These are phyloP conservation scores for Nyctereutes procyonoides DNA, from an alignment of 2,113 vertebrate genomes.

Conservation along the genomic window DNA sequence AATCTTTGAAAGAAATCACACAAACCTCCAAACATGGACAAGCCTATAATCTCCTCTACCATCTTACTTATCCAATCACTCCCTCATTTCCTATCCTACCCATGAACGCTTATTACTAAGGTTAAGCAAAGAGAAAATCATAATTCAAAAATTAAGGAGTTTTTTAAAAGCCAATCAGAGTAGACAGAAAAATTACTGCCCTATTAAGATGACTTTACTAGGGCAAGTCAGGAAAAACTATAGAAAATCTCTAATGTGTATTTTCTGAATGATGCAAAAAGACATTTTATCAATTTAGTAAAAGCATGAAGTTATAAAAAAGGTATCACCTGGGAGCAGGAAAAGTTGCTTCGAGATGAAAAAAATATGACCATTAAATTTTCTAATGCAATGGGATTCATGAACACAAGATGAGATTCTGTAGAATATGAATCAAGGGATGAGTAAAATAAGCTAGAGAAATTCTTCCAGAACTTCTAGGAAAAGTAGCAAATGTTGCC, in stretches of 20 bases:
- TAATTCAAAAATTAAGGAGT: neutral
- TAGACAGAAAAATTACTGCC: neutral
- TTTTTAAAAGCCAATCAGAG: neutral
- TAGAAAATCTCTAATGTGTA: neutral
- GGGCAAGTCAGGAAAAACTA: neutral
- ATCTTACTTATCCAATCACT: neutral
- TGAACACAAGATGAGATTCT: neutral
- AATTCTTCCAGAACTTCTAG: neutral
- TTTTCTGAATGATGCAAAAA: neutral
- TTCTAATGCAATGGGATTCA: neutral
- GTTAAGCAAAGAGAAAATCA: neutral
- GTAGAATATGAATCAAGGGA: neutral
- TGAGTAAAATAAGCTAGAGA: neutral
- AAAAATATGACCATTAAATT: neutral
- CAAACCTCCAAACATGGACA: neutral
- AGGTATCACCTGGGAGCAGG: neutral
- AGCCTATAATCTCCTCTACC: neutral
- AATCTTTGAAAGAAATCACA: neutral
- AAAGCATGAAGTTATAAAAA: neutral
- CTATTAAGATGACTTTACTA: neutral
- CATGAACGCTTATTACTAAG: neutral
- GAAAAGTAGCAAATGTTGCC: neutral
- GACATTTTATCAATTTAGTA: neutral
- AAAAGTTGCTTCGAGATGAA: neutral
- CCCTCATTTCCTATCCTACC: neutral